These are phyloP conservation scores for Neolamprologus sp. DNA, from an alignment of 2,113 vertebrate species.

Conservation along the genomic window DNA sequence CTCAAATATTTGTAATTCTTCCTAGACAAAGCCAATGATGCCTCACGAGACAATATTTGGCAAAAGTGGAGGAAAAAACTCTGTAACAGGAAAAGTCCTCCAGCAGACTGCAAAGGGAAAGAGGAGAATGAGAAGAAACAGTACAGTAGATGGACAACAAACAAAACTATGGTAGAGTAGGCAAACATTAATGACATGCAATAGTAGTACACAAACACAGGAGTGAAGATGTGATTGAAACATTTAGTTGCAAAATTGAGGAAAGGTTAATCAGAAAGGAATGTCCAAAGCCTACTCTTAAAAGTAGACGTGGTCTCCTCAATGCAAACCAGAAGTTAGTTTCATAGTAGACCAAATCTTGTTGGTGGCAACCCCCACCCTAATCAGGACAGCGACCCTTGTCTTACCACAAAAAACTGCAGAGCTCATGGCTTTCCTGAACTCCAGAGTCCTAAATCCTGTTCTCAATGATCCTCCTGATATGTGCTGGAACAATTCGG, in stretches of 20 bases:
- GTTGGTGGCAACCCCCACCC: background rate
- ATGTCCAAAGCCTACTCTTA: background rate
- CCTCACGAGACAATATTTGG: background rate
- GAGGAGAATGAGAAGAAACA: background rate
- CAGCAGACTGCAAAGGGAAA: background rate
- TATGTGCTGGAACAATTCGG: background rate
- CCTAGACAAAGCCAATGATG: background rate
- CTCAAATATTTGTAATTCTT: background rate
- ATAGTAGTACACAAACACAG: background rate
- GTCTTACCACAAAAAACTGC: background rate
- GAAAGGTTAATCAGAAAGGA: background rate
- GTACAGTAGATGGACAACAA: background rate
- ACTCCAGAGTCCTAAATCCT: background rate
- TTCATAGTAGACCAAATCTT: background rate
- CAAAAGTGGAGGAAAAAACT: accelerated
- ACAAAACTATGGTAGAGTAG: background rate
- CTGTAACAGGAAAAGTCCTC: background rate
- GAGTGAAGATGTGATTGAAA: background rate
- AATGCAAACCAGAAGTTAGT: background rate
- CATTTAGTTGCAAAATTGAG: background rate
- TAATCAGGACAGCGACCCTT: background rate
- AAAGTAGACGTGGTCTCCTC: background rate
- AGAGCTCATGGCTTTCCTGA: background rate
- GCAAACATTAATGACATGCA: background rate
- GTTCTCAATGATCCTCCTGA: background rate